Percentiles rank a stretch among this genome's conserved stretches.
Evolutionary conservation across 2,888 invertebrate species (phyloP).

Genomic region (Mesorhabditis spiculigera): DNA sequence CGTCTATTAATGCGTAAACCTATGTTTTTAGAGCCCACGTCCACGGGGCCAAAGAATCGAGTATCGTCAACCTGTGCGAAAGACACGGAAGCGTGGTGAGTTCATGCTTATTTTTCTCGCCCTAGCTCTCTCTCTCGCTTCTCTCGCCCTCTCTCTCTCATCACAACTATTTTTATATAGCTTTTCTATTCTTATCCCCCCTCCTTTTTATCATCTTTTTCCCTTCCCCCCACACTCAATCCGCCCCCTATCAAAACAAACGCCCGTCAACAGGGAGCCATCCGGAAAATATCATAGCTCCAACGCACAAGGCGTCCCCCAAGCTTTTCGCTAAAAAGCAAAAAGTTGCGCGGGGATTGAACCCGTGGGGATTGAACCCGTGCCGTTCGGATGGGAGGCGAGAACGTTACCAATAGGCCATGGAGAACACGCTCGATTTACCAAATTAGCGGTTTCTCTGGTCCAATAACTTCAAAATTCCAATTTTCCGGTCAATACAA

Average conservation of each 20-base stretch:
- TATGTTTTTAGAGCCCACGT: constrained; percentile 50
- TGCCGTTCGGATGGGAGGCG: too few species aligned
- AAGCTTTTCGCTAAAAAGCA: too few species aligned
- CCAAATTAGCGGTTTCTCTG: too few species aligned
- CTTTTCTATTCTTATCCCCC: background rate
- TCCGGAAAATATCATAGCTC: too few species aligned
- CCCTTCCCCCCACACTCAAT: background rate
- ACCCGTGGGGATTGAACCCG: too few species aligned
- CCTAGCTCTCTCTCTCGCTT: background rate
- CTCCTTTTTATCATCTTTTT: background rate
- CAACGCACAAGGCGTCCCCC: too few species aligned
- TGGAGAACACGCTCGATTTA: too few species aligned
- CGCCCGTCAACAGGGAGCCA: background rate
- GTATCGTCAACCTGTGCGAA: constrained; percentile 54
- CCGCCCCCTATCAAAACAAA: background rate
- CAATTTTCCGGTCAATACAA: too few species aligned
- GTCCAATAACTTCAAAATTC: too few species aligned
- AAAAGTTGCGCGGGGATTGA: too few species aligned
- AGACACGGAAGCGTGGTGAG: constrained; percentile 48
- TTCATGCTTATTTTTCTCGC: background rate
- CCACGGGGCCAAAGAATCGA: constrained; percentile 31
- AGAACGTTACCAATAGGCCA: too few species aligned
- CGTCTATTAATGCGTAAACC: background rate
- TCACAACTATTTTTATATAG: background rate
- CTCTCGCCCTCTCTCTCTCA: background rate